These are phyloP conservation scores for Eupithecia pulchellata DNA, from an alignment of 2,888 invertebrate genomes.

Conservation along the genomic window DNA sequence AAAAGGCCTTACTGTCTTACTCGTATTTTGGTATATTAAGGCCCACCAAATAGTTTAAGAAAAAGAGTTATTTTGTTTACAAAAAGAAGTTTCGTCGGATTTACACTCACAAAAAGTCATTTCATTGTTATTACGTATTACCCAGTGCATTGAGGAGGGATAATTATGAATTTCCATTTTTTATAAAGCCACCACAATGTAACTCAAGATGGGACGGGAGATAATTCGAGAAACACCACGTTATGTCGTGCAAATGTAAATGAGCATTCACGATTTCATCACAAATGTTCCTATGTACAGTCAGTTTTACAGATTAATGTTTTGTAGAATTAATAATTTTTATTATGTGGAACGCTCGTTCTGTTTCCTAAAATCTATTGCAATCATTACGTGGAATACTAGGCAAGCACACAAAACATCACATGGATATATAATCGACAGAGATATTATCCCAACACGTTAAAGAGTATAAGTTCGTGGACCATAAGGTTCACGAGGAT, in stretches of 20 bases:
- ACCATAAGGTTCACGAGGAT: no score
- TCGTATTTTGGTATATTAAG: background rate
- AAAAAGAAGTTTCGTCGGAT: background rate
- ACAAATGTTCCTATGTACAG: conserved; percentile 37
- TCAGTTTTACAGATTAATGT: background rate
- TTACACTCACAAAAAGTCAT: background rate
- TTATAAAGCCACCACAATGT: background rate
- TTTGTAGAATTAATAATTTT: background rate
- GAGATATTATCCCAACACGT: no score
- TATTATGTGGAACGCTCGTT: no score
- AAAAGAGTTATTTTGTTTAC: background rate
- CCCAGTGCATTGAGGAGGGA: background rate
- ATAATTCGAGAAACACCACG: conserved; percentile 34
- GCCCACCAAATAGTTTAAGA: background rate
- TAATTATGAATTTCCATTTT: background rate
- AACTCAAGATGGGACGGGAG: conserved; percentile 26
- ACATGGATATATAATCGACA: no score
- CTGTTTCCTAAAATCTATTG: background rate
- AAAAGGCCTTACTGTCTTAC: conserved; percentile 4
- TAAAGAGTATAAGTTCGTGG: no score
- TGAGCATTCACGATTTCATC: conserved; percentile 50
- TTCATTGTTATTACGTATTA: background rate
- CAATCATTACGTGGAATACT: background rate
- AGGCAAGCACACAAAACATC: no score
- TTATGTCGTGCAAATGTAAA: conserved; percentile 51